Evolutionary conservation across 2,113 vertebrate species (phyloP).

Genomic region (Dicentrarchus labrax): DNA sequence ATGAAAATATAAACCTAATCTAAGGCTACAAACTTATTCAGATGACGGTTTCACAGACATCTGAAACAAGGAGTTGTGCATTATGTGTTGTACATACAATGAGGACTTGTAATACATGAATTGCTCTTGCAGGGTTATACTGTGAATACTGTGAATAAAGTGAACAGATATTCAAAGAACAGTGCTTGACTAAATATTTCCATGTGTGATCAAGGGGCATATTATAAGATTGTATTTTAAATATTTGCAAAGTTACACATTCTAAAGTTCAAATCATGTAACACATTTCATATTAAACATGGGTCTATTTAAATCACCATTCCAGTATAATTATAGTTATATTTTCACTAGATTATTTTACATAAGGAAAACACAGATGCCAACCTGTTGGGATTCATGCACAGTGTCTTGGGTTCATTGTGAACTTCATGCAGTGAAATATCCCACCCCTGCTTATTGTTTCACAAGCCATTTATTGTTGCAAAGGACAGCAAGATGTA

Average conservation of each 20-base stretch:
- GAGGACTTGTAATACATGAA: background rate
- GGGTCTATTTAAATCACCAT: background rate
- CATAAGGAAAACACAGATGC: background rate
- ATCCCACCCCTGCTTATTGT: slow-evolving; percentile 63
- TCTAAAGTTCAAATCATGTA: background rate
- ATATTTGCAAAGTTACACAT: background rate
- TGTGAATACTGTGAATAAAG: background rate
- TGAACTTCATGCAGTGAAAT: slow-evolving; percentile 41
- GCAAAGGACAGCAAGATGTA: slow-evolving; percentile 76
- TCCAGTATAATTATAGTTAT: background rate
- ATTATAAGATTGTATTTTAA: background rate
- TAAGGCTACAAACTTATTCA: slow-evolving; percentile 20
- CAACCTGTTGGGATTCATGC: slow-evolving; percentile 37
- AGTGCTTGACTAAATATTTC: background rate
- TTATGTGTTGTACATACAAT: background rate
- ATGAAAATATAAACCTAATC: slow-evolving; percentile 25
- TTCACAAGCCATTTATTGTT: slow-evolving; percentile 65
- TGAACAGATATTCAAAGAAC: background rate
- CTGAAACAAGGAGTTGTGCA: background rate
- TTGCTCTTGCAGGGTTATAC: background rate
- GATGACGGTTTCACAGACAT: background rate
- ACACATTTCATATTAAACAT: background rate
- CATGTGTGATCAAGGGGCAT: background rate
- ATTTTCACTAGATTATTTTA: background rate
- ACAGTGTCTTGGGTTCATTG: slow-evolving; percentile 13